These are phyloP conservation scores for Zoanthus solanderi DNA, from an alignment of 92 coral and sea anemone genomes.

Conservation along the genomic window DNA sequence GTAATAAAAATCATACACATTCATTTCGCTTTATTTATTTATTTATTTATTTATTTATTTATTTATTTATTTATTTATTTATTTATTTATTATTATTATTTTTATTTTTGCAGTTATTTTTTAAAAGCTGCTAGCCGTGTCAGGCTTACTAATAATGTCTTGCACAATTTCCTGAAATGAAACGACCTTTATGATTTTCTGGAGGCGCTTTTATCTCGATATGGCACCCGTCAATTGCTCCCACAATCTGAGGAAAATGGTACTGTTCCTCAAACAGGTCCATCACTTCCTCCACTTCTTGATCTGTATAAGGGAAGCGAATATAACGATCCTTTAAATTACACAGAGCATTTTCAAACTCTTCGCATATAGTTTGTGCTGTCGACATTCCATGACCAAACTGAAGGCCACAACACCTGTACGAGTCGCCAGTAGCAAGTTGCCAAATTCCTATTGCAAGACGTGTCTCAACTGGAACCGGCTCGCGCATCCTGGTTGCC, in stretches of 20 bases:
- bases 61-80: no score
- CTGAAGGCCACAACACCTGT: constrained; percentile 29
- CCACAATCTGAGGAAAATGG: constrained; percentile 58
- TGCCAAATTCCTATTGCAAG: constrained; percentile 2
- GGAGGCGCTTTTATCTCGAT: constrained; percentile 70
- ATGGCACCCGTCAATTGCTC: constrained; percentile 34
- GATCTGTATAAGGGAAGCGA: constrained; percentile 61
- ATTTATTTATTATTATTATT: no score
- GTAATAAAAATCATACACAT: no score
- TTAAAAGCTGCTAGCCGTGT: no score
- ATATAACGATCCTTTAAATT: not conserved
- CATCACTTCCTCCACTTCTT: constrained; percentile 62
- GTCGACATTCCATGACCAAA: constrained; percentile 18
- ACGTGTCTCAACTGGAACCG: constrained; percentile 17
- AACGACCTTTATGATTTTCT: constrained; percentile 62
- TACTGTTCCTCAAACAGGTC: constrained; percentile 60
- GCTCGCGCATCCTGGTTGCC: not conserved
- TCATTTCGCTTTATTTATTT: no score
- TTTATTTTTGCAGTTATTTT: no score
- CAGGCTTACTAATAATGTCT: no score
- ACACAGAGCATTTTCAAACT: constrained; percentile 2
- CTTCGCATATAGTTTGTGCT: not conserved
- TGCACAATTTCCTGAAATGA: no score
- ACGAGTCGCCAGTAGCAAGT: constrained; percentile 24
- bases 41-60: no score